Evolutionary conservation across 2,888 invertebrate species (phyloP).

Genomic region (Agrenia bidenticulata): DNA sequence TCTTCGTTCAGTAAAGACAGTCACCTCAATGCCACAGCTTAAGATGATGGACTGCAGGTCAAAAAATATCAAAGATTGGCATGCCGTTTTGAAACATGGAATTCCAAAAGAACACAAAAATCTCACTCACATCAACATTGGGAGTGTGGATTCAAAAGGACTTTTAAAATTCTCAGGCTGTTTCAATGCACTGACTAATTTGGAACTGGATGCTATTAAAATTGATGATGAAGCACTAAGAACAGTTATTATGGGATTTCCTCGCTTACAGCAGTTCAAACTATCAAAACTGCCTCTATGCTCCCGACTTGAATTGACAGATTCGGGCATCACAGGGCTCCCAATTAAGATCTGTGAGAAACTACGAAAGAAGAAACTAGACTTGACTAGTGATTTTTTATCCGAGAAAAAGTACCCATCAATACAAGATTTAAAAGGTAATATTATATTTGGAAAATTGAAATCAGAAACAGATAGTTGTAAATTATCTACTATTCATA

Average conservation of each 20-base stretch:
- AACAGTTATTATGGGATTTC: constrained; percentile 15
- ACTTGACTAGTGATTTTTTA: neutral
- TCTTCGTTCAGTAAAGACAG: constrained; percentile 20
- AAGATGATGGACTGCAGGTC: constrained; percentile 26
- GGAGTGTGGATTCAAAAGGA: constrained; percentile 25
- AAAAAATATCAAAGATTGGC: constrained; percentile 3
- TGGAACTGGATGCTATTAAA: constrained; percentile 23
- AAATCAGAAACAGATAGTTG: too few species aligned
- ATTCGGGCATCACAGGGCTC: constrained; percentile 31
- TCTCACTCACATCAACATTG: neutral
- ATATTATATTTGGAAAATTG: neutral
- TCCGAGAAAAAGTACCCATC: constrained; percentile 12
- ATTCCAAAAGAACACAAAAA: constrained; percentile 11
- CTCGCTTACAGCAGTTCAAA: constrained; percentile 17
- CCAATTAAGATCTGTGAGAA: constrained; percentile 11
- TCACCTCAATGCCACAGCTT: constrained; percentile 25
- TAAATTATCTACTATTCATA: too few species aligned
- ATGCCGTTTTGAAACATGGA: constrained; percentile 17
- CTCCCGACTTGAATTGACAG: constrained; percentile 16
- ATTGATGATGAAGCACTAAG: constrained; percentile 28
- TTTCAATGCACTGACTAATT: constrained; percentile 21
- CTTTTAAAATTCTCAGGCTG: constrained; percentile 22
- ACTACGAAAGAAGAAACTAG: neutral
- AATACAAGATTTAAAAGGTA: constrained; percentile 29
- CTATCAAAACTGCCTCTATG: constrained; percentile 18